Evolutionary conservation across 1,140 invertebrate species (phyloP).

Genomic region (Nomia melanderi): DNA sequence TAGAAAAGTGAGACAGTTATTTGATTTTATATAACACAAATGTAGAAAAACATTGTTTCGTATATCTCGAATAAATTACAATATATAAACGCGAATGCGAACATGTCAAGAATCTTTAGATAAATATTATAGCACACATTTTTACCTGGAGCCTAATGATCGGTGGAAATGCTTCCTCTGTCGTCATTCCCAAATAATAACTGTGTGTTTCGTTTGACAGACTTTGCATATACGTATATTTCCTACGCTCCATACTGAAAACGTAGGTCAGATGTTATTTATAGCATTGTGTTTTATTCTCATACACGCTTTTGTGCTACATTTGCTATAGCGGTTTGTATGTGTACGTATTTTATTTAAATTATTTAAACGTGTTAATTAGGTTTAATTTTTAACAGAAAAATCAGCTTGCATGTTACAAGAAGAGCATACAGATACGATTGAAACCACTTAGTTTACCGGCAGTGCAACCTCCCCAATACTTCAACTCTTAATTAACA

Average conservation of each 20-base stretch:
- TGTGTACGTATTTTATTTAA: slow-evolving; percentile 26
- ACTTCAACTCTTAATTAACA: neutral
- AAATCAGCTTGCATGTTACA: no score
- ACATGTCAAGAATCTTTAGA: neutral
- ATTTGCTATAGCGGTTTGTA: slow-evolving; percentile 24
- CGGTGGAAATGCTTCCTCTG: slow-evolving; percentile 69
- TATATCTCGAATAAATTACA: neutral
- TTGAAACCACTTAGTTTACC: neutral
- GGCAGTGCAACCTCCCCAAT: neutral
- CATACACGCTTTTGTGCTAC: slow-evolving; percentile 54
- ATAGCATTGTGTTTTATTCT: slow-evolving; percentile 70
- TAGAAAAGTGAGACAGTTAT: neutral
- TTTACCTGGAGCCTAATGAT: slow-evolving; percentile 76
- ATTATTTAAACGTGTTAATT: neutral
- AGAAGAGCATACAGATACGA: neutral
- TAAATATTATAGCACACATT: slow-evolving; percentile 21
- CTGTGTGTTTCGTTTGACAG: slow-evolving; percentile 71
- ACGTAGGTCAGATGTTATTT: slow-evolving; percentile 72
- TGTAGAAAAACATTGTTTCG: slow-evolving; percentile 5
- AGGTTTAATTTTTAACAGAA: neutral
- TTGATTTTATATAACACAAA: neutral
- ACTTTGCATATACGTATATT: slow-evolving; percentile 68
- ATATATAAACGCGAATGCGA: neutral
- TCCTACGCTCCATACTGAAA: slow-evolving; percentile 70
- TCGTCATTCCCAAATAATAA: slow-evolving; percentile 73